Evolutionary conservation across 1,140 invertebrate species (phyloP).

Genomic region (Thaumetopoea pityocampa): DNA sequence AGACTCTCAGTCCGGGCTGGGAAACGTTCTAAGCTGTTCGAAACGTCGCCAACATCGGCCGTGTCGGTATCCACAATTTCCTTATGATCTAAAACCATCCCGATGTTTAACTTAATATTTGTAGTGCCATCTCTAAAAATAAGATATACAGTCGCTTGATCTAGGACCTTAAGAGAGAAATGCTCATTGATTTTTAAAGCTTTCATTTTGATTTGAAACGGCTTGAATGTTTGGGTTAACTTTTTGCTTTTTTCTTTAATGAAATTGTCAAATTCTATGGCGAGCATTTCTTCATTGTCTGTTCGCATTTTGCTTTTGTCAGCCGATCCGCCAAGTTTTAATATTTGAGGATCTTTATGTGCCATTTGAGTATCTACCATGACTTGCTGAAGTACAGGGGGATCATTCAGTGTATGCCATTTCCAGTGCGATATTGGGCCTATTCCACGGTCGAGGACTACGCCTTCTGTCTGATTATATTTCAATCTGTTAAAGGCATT

Average conservation of each 20-base stretch:
- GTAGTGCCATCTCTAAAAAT: slow-evolving; percentile 28
- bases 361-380: slow-evolving; percentile 16
- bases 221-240: slow-evolving; percentile 30
- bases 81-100: slow-evolving; percentile 31
- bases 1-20: slow-evolving; percentile 21
- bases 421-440: slow-evolving; percentile 38
- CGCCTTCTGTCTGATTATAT: slow-evolving; percentile 48
- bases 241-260: slow-evolving; percentile 34
- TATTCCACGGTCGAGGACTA: slow-evolving; percentile 34
- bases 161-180: slow-evolving; percentile 39
- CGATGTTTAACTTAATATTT: slow-evolving; percentile 39
- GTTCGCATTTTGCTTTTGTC: background rate
- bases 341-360: background rate
- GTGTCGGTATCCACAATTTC: slow-evolving; percentile 35
- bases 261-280: slow-evolving; percentile 40
- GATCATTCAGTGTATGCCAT: slow-evolving; percentile 50
- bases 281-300: slow-evolving; percentile 24
- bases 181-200: slow-evolving; percentile 40
- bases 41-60: slow-evolving; percentile 22
- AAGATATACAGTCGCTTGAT: slow-evolving; percentile 38
- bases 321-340: background rate
- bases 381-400: slow-evolving; percentile 31
- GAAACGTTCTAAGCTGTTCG: slow-evolving; percentile 23
- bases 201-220: slow-evolving; percentile 41
- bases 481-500: slow-evolving; percentile 31